Base-by-base conservation (phyloP, 2,888 invertebrate genomes). In the Acholoe squamosa region DNA sequence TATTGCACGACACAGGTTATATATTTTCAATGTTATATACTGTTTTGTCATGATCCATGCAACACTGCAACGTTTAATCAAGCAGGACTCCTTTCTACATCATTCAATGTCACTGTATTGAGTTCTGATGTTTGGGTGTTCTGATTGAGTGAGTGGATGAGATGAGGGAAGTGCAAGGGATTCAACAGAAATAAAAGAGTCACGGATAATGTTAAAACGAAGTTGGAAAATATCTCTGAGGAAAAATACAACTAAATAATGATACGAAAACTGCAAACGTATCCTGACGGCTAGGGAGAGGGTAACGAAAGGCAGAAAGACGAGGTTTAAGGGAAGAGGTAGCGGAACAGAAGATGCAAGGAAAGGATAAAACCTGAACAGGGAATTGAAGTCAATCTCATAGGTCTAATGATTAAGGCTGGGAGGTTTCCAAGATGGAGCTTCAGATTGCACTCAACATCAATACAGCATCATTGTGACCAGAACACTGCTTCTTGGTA, bases 401-500 rank as follows among this genome's bases (percentile, higher is more conserved):
- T 71, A 7, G 28, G 25, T 25, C 43, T n/a, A 71, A 25, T 28
- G 28, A 28, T 28, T 25, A 67, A 12, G 14, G n/a, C 71, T 28
- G 71, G 71, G 25, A 28, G 28, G 71, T 61, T 3, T 3, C 22
- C 19, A 61, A 3, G 14, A 3, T 19, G 14, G 25, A 5, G 31
- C 31, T 14, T 25, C 14, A 25, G 14, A 1, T n/a, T 71, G 7
- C 3, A 14, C 28, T 71, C 12, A 25, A 71, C 71, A 7, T 71
- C 71, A 71, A 71, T 71, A 71, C 71, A 71, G 71, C 71, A 28
- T 28, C 71, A 71, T 71, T 71, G 71, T 71, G 71, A 71, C 71
- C 71, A 25, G 71, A 28, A 28, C 61, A 71, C 14, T 71, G 71
- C 14, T 25, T 71, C 71, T 16, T 28, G 1, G 28, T 71, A 71